These are phyloP conservation scores for Boleophthalmus pectinirostris DNA, from an alignment of 2,113 vertebrate species.

Conservation along the genomic window DNA sequence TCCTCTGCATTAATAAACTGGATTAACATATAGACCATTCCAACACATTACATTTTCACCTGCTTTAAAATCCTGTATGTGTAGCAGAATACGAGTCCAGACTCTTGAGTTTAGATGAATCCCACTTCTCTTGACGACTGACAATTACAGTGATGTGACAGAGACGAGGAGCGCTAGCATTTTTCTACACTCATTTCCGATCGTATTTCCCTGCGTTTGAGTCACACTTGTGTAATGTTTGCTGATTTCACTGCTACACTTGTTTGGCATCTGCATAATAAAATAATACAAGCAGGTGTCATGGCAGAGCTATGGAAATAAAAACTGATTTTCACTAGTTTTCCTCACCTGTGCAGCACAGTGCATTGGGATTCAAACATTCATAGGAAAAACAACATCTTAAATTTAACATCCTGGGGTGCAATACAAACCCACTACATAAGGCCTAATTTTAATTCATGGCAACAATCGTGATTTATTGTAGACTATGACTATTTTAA, in stretches of 20 bases:
- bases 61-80: conserved; percentile 16
- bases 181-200: conserved; percentile 26
- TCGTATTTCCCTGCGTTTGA: conserved; percentile 28
- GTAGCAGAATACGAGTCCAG: conserved; percentile 15
- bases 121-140: conserved; percentile 25
- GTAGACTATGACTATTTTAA: no score
- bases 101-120: conserved; percentile 24
- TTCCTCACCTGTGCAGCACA: not conserved
- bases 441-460: no score
- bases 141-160: conserved; percentile 28
- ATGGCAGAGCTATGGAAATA: conserved; percentile 12
- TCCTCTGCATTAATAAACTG: conserved; percentile 5
- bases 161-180: conserved; percentile 35
- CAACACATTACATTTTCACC: conserved; percentile 11
- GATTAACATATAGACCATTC: conserved; percentile 21
- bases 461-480: no score
- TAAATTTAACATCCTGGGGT: not conserved
- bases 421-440: no score
- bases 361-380: not conserved
- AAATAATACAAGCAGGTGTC: conserved; percentile 38
- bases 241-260: conserved; percentile 25
- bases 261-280: conserved; percentile 37
- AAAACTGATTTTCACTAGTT: conserved; percentile 9
- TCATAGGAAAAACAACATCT: not conserved
- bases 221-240: conserved; percentile 26